Evolutionary conservation across 1,140 invertebrate species (phyloP), one percentile per base, ranked within the genome.

Genomic region (Bombus sibiricus): DNA sequence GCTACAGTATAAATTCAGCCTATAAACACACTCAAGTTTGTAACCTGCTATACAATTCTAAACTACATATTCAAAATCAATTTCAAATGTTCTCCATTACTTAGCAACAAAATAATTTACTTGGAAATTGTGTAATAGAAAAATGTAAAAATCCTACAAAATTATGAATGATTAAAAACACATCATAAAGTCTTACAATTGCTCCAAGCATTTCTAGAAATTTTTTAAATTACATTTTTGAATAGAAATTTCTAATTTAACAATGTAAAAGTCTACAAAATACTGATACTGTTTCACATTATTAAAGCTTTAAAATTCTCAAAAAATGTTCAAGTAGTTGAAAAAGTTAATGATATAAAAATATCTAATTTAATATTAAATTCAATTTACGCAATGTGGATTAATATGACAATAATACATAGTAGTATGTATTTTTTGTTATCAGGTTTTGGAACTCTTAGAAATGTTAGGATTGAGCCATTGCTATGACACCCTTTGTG

Each of bases 391-490:
- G 13, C 6, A 32, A 3, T 32, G 8, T 18, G n/a, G 15, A 22
- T 34, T 22, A 15, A 39, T 39, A 28, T 39, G 12, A 1, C 18
- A 39, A 53, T 69, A 39, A 39, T 39, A 39, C 4, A 39, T 25
- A 3, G 2, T 72, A 12, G n/a, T 39, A 66, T 62, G 12, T 72
- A 28, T 34, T 64, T 72, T 71, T 39, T 75, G 39, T 74, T 22
- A 77, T 9, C 89, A 96, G 95, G 94, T 96, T 37, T 83, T 95
- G 85, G 96, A 97, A 79, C 95, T 97, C 32, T 92, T 97, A 57
- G 96, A 96, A 64, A 96, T 96, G 86, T 92, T 97, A 47, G 96
- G 97, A 47, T 89, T 96, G 74, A 93, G 90, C 80, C 96, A 97
- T 74, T 96, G 96, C 79, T 95, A 95, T 77, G 95, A 97, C 83